Base-by-base conservation (phyloP, 2,888 invertebrate genomes). In the Cosmorhoe ocellata region DNA sequence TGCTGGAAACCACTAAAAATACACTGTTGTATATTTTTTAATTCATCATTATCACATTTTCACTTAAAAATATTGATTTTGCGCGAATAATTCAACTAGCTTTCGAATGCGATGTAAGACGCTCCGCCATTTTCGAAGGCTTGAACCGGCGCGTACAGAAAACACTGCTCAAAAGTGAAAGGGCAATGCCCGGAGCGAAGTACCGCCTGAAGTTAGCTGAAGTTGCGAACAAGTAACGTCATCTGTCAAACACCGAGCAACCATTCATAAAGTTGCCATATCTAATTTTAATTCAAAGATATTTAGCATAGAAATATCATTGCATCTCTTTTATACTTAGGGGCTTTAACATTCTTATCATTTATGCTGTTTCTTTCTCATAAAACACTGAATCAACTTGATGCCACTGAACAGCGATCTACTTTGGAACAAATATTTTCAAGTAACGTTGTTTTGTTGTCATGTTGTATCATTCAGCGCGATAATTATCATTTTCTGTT, bases 41-140 rank as follows among this genome's bases (percentile, higher is more conserved):
- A 90, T 89, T 90, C 89, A 90, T 87, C 68, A 72, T 69, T 71
- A 79, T 88, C 84, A 89, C 90, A 90, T 90, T 84, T 89, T 90
- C 84, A 88, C 83, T 71, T 75, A 88, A 79, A 78, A 82, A 79
- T 73, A 68, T 71, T 67, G 66, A 71, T 65, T 70, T 77, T 76
- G 62, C 66, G 64, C 64, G 68, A 71, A 66, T 61, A 62, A 64
- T 69, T 72, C 65, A 74, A 58, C 67, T 61, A 66, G 63, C 60
- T 63, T 59, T 61, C 59, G 45, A 66, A 60, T 59, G 62, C 70
- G 64, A 68, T 61, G 69, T 55, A 59, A 49, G 57, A 58, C 69
- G 52, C 69, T 77, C 82, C 87, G 88, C 89, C 89, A 90, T 90
- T 76, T 86, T 87, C 74, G 60, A 69, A 44, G 69, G 63, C 71